phyloP scores from a whole-genome alignment of 1,140 invertebrate genomes.

The Cyrtorhinus lividipennis region DNA sequence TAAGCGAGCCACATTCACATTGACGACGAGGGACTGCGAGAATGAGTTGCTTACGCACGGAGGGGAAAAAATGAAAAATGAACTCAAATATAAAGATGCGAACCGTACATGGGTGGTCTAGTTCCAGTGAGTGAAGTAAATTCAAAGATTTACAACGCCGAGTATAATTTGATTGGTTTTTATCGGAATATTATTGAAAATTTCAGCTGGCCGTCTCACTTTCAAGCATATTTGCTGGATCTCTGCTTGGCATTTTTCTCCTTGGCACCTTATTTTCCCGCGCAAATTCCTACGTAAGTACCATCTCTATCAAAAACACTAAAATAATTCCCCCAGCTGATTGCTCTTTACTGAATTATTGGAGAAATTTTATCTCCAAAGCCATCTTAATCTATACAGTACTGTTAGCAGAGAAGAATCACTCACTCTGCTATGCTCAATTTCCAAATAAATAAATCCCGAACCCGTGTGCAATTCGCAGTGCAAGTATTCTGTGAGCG shows the following conservation, averaged over 20 bases:
- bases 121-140: conserved; percentile 18
- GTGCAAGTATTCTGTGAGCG: no score
- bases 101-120: background rate
- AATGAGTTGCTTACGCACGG: conserved; percentile 37
- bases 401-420: no score
- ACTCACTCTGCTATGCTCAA: background rate
- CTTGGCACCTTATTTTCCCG: conserved; percentile 65
- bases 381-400: background rate
- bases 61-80: conserved; percentile 33
- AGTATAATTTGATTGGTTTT: no score
- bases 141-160: no score
- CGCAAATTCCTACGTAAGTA: background rate
- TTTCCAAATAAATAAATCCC: background rate
- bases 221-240: conserved; percentile 61
- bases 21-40: conserved; percentile 38
- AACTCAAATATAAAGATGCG: conserved; percentile 33
- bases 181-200: no score
- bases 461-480: background rate
- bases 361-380: background rate
- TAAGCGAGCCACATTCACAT: conserved; percentile 31
- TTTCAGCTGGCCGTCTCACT: conserved; percentile 55
- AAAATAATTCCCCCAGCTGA: background rate
- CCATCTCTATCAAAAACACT: background rate
- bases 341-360: background rate
- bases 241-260: conserved; percentile 70